Evolutionary conservation across 1,140 invertebrate genomes (phyloP), one percentile per base, ranked within the genome.

Genomic region (Periplaneta americana): DNA sequence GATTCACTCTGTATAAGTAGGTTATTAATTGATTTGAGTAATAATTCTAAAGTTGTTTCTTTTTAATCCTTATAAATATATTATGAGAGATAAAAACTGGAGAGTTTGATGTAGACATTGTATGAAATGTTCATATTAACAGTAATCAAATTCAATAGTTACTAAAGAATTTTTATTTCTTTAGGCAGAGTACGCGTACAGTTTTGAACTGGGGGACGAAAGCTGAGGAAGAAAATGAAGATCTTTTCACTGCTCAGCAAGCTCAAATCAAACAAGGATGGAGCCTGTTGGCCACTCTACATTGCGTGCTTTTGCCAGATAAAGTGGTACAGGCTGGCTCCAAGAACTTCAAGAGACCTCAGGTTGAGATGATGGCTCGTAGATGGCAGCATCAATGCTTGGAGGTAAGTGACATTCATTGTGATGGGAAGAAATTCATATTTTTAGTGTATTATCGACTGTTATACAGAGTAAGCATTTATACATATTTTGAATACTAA

Each of bases 331-430:
- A 1, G 88, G 83, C 91, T 83, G 95, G 96, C 33, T 92, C 93
- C 0, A 93, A 94, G 83, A 92, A 92, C 79, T 99, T 98, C 86
- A 97, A 98, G 87, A 91, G 96, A 32, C 97, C 98, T 0, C 95
- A 97, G 88, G 96, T 99, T 0, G 98, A 99, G 88, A 97, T 99
- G 93, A 92, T 99, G 90, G 98, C 98, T 15, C 92, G 97, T 34
- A 91, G 97, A 75, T 99, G 98, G 98, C 98, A 99, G 88, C 98
- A 99, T 90, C 95, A 98, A 83, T 99, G 98, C 88, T 91, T 99
- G 11, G 98, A 99, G 90, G 97, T 98, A 75, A 28, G 77, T 78
- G n/a, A 57, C 48, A 15, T n/a, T 17, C 48, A 57, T 15, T 57
- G 48, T 17, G n/a, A n/a, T n/a, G n/a, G n/a, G n/a, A n/a, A n/a